Conservation (phyloP, 2,113 vertebrate genomes). For the Percina caprodes region DNA sequence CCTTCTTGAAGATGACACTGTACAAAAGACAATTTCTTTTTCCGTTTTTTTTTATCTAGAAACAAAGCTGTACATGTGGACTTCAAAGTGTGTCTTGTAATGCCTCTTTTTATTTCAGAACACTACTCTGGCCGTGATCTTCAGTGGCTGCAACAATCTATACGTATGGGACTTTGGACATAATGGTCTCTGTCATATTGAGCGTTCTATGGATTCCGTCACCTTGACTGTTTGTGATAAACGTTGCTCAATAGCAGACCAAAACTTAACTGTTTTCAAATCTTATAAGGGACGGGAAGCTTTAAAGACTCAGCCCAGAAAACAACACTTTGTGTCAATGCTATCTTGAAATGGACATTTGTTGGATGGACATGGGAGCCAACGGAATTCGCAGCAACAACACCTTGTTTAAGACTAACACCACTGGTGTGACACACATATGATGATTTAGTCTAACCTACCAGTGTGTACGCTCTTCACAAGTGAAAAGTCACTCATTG, state of each 20-base stretch:
- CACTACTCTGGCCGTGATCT: conserved; percentile 32
- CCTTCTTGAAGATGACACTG: conserved; percentile 79
- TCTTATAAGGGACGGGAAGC: conserved; percentile 54
- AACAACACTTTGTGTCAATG: conserved; percentile 11
- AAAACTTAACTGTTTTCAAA: conserved; percentile 34
- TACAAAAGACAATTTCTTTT: conserved; percentile 80
- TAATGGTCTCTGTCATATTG: conserved; percentile 17
- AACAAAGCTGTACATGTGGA: conserved; percentile 67
- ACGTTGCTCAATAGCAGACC: conserved; percentile 42
- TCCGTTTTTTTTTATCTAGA: conserved; percentile 71
- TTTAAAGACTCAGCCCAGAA: conserved; percentile 63
- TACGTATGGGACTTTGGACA: not conserved
- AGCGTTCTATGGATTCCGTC: conserved; percentile 39
- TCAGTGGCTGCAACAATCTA: conserved; percentile 40
- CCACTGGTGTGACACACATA: conserved; percentile 22
- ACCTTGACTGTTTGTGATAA: conserved; percentile 46
- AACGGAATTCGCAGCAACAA: conserved; percentile 58
- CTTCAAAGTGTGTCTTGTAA: conserved; percentile 55
- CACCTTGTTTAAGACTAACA: conserved; percentile 28
- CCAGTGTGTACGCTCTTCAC: conserved; percentile 40
- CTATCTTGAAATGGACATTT: conserved; percentile 38
- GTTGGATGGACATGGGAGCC: conserved; percentile 34
- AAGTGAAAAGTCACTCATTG: conserved; percentile 53
- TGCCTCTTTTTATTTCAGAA: conserved; percentile 54
- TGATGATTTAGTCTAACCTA: conserved; percentile 33